Base-by-base conservation (phyloP, 2,113 vertebrate genomes). In the Petrocephalus zakoni region DNA sequence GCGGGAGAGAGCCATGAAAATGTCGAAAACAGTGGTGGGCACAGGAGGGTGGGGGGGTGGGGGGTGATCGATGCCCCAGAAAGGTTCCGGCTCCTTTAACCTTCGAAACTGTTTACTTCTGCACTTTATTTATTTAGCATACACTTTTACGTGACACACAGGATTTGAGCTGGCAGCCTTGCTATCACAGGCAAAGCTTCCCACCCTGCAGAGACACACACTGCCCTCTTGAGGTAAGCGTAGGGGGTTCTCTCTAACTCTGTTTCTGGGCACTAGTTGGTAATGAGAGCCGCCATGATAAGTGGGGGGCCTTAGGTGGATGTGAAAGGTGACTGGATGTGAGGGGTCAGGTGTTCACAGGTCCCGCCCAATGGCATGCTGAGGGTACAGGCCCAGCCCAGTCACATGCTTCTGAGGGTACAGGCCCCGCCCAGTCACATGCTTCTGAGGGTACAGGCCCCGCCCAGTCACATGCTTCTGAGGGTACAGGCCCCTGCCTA, bases 321-420 rank as follows among this genome's bases (percentile, higher is more conserved):
- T 22, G 25, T 61, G 88, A 86, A 89, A 86, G 84, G 64, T 89
- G 88, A 87, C 87, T 87, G 87, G 87, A 88, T 42, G 88, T 51
- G 78, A 87, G 0, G 52, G 58, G 55, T 87, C 88, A 88, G 88
- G 89, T 87, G 88, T 51, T 88, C 29, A 61, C n/a, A 11, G 17
- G 25, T 6, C 25, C 25, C 37, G 13, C 25, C 29, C 61, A 21
- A 10, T 29, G 10, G 52, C 52, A 10, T 25, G 84, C n/a, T 42
- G 42, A 42, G 3, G 42, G 42, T 42, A 42, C 42, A 42, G 42
- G 42, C 42, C 42, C 42, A 1, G 42, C 42, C 42, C 42, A 42
- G 42, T 42, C 1, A 3, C 42, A 42, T 42, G 42, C 42, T 42
- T 42, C 42, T 42, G 42, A 42, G 42, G 42, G 42, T 42, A 42